Evolutionary conservation across 2,797 vertebrate species (phyloP).

Genomic region (Hapalemur alaotrensis): DNA sequence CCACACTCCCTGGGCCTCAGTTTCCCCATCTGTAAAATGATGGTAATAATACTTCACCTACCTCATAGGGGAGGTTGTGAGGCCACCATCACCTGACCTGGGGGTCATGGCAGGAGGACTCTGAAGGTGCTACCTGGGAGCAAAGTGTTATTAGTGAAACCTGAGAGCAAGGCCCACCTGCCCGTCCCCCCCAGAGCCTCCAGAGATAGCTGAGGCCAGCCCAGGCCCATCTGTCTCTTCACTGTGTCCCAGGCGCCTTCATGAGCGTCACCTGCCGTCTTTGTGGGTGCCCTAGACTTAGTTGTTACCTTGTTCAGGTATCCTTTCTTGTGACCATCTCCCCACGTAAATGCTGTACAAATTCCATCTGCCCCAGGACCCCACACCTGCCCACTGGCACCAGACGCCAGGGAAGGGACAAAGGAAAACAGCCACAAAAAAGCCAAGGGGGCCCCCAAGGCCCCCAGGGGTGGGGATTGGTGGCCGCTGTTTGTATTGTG

Average conservation of each 20-base stretch:
- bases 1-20: slow-evolving; percentile 65
- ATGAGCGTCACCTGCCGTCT: slow-evolving; percentile 69
- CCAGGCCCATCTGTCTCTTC: slow-evolving; percentile 32
- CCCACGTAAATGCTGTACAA: slow-evolving; percentile 80
- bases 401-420: slow-evolving; percentile 51
- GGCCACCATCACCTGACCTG: slow-evolving; percentile 64
- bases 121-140: slow-evolving; percentile 71
- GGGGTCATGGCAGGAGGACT: slow-evolving; percentile 55
- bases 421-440: slow-evolving; percentile 65
- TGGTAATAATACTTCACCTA: slow-evolving; percentile 79
- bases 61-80: slow-evolving; percentile 75
- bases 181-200: slow-evolving; percentile 20
- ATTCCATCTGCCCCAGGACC: slow-evolving; percentile 64
- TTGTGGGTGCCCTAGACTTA: slow-evolving; percentile 80
- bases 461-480: slow-evolving; percentile 45
- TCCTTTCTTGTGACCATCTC: slow-evolving; percentile 80
- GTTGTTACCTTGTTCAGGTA: slow-evolving; percentile 76
- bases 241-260: slow-evolving; percentile 62
- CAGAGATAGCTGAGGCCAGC: background rate
- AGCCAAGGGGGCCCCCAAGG: slow-evolving; percentile 22
- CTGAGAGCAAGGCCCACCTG: slow-evolving; percentile 53
- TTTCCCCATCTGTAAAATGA: slow-evolving; percentile 70
- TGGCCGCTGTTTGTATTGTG: slow-evolving; percentile 70
- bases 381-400: slow-evolving; percentile 27
- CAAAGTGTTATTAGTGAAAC: slow-evolving; percentile 57